Evolutionary conservation across 2,797 vertebrate genomes (phyloP), one percentile per base, ranked within the genome.

Genomic region (Ataeniobius toweri): DNA sequence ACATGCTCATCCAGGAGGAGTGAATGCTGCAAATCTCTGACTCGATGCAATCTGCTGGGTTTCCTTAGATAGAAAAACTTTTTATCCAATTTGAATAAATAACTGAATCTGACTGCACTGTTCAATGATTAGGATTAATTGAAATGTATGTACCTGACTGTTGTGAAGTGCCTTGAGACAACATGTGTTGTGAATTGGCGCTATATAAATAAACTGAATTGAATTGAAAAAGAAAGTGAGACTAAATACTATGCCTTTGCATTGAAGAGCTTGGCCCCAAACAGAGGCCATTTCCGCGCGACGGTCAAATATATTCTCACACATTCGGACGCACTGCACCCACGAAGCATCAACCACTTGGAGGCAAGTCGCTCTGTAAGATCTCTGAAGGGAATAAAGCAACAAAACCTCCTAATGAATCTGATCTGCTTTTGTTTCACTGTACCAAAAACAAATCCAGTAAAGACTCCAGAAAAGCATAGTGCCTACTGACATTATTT

Each of bases 221-320:
- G 31, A 31, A 31, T 31, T 31, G 31, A 36, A 41, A 18, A 22
- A 20, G 10, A 36, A 41, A 67, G 36, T 9, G 61, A 67, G 36
- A 69, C 18, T 69, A 6, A 7, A 69, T 46, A 13, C 24, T 26
- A 44, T 61, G 99, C 98, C 96, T 98, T 97, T 81, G 97, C 97
- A 88, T 94, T 95, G 93, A 98, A 98, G 74, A 99, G 95, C 89
- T 97, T 99, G 90, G 96, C 96, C 85, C 98, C 98, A 86, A 98
- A 98, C 81, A 99, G 92, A 31, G 97, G 96, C 98, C 97, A 99
- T 83, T 98, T 98, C 74, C 97, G 96, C 39, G 97, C 97, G 79
- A 98, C 98, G 0, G 98, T 98, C 83, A 99, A 92, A 88, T 97
- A 99, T 89, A 98, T 99, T 73, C 97, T 96, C 91, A 98, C 86